phyloP scores from a whole-genome alignment of 2,797 vertebrate genomes.

The Enteromius treurensis region DNA sequence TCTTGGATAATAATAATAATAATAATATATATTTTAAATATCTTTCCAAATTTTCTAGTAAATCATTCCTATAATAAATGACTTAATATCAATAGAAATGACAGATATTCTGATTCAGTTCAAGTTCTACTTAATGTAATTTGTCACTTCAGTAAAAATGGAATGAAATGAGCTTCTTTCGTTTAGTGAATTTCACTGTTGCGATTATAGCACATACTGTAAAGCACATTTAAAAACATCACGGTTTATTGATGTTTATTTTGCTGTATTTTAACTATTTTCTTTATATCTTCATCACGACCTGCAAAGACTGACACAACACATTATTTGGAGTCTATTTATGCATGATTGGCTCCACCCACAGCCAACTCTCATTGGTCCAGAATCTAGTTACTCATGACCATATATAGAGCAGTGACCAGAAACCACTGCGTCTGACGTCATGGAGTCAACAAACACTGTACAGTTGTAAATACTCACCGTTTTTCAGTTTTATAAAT shows the following conservation, averaged over 20 bases:
- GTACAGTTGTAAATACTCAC: neutral
- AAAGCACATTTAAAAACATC: neutral
- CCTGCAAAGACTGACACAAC: neutral
- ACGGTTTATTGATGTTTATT: neutral
- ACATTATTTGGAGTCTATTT: neutral
- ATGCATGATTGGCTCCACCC: neutral
- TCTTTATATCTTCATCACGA: neutral
- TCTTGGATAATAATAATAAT: too few relatives aligned
- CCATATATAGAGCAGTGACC: neutral
- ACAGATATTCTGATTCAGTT: neutral
- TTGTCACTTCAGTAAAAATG: neutral
- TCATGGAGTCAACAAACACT: neutral
- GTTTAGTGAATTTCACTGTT: neutral
- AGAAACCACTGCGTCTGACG: neutral
- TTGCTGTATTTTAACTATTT: neutral
- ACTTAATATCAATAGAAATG: neutral
- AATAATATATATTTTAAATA: neutral
- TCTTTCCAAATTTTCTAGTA: neutral
- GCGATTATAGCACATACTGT: neutral
- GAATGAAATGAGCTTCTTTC: neutral
- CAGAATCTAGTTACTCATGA: neutral
- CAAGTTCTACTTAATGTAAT: neutral
- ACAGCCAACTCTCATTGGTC: conserved; percentile 2
- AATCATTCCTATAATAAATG: neutral
- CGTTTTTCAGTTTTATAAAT: neutral